Evolutionary conservation across 2,888 invertebrate species (phyloP), one percentile per base, ranked within the genome.

Genomic region (Horisme vitalbata): DNA sequence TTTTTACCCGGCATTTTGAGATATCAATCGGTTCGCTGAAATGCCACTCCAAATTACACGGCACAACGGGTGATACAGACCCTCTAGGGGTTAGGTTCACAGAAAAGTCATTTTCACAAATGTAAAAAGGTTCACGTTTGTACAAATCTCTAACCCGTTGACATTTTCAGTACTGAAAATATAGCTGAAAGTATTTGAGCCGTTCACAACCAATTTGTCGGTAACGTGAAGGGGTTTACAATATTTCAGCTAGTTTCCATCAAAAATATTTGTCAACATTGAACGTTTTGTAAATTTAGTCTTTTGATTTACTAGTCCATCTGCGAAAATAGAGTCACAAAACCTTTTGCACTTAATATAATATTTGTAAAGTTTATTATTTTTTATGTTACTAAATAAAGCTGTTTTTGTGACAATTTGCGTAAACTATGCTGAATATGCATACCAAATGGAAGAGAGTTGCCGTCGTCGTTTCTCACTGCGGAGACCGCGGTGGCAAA

Each of bases 11-110:
- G n/a, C n/a, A 52, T 38, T 57, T 52, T 51, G 55, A 59, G 60
- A 70, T 67, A 62, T 62, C 58, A 55, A 65, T 67, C 61, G 58
- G 52, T 52, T 56, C 51, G 49, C 56, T 63, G 55, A 66, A 71
- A 74, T 63, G 77, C 71, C 79, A 79, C 69, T 79, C 68, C 53
- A 57, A 55, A 73, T 76, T 71, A 77, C 61, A 65, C 35, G 37
- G 44, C 31, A 23, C 21, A 39, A 15, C 33, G 21, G 57, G 63
- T 64, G 65, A 66, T 61, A 56, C 53, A 60, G 61, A 61, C 52
- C 66, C 58, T 64, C 50, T 56, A 59, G 50, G 53, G 24, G 34
- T 39, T 39, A 39, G 63, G 54, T 59, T 61, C 61, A 59, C 55
- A 59, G 60, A 70, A 60, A 70, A 71, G 66, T 61, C 53, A 65